phyloP scores from a whole-genome alignment of 2,797 vertebrate genomes.

The Propithecus deckenii region DNA sequence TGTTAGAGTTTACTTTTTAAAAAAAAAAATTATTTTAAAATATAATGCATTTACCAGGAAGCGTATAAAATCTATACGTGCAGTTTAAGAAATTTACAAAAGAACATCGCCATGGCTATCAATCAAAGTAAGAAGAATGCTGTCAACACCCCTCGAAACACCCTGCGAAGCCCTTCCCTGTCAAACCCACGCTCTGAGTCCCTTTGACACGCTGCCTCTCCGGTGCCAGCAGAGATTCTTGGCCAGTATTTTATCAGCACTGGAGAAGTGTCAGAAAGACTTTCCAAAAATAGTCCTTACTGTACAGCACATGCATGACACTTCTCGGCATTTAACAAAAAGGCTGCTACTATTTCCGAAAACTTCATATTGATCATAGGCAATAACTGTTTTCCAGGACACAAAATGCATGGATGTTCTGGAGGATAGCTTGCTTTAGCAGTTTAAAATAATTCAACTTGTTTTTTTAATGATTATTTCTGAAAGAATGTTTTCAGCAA shows the following conservation, averaged over 20 bases:
- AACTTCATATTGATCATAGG: constrained; percentile 41
- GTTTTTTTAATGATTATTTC: constrained; percentile 19
- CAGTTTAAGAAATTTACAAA: constrained; percentile 2
- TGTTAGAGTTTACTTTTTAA: not conserved
- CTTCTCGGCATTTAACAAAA: constrained; percentile 65
- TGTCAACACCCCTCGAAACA: not conserved
- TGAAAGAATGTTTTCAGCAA: constrained; percentile 19
- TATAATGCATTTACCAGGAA: not conserved
- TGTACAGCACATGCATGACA: constrained; percentile 19
- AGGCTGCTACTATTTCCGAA: constrained; percentile 55
- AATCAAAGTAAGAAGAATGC: constrained; percentile 9
- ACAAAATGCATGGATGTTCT: constrained; percentile 19
- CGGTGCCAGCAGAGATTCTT: not conserved
- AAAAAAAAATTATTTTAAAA: too few relatives aligned
- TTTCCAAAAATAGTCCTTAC: constrained; percentile 63
- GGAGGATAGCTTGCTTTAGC: not conserved
- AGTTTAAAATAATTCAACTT: constrained; percentile 17
- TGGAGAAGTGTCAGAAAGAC: constrained; percentile 45
- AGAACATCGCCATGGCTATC: not conserved
- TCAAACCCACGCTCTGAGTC: not conserved
- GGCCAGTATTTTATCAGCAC: constrained; percentile 56
- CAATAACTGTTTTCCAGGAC: constrained; percentile 52
- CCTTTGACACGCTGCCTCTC: not conserved
- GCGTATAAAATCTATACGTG: not conserved
- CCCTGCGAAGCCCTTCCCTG: not conserved